Evolutionary conservation across 2,797 vertebrate genomes (phyloP).

Genomic region (Danionella dracula): DNA sequence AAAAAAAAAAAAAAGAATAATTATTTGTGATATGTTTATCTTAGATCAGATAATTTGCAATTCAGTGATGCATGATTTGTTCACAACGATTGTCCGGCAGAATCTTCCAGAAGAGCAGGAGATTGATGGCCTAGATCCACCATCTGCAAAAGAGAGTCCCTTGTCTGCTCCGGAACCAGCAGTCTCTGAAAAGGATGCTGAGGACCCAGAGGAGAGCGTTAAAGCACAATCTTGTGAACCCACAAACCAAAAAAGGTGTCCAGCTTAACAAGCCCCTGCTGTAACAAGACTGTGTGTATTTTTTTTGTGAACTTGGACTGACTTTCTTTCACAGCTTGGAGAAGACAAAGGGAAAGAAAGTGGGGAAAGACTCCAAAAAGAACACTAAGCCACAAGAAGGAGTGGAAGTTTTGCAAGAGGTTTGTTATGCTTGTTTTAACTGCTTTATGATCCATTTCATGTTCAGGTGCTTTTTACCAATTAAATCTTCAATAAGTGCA

Average conservation of each 20-base stretch:
- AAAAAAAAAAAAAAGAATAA: no score
- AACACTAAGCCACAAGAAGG: constrained; percentile 53
- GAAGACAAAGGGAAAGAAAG: constrained; percentile 83
- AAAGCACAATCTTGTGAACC: constrained; percentile 41
- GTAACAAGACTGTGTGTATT: background rate
- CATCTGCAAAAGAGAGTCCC: constrained; percentile 7
- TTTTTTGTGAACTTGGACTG: background rate
- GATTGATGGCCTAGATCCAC: constrained; percentile 12
- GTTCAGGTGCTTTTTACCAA: no score
- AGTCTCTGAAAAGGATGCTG: constrained; percentile 35
- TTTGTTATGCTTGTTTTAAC: no score
- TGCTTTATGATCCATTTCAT: no score
- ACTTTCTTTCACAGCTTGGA: constrained; percentile 56
- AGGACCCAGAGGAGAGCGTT: constrained; percentile 41
- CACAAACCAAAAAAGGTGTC: constrained; percentile 59
- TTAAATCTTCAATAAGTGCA: no score
- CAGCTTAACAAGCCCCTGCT: background rate
- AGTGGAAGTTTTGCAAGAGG: constrained; percentile 63
- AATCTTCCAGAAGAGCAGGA: constrained; percentile 38
- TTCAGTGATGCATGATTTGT: no score
- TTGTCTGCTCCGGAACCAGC: constrained; percentile 7
- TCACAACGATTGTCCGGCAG: constrained; percentile 5
- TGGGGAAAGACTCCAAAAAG: constrained; percentile 77
- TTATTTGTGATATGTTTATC: no score
- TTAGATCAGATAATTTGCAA: no score